A percentile compares a stretch with the other conserved stretches of the same genome.
Evolutionary conservation across 1,140 invertebrate species (phyloP).

Genomic region (Helicoverpa zea): DNA sequence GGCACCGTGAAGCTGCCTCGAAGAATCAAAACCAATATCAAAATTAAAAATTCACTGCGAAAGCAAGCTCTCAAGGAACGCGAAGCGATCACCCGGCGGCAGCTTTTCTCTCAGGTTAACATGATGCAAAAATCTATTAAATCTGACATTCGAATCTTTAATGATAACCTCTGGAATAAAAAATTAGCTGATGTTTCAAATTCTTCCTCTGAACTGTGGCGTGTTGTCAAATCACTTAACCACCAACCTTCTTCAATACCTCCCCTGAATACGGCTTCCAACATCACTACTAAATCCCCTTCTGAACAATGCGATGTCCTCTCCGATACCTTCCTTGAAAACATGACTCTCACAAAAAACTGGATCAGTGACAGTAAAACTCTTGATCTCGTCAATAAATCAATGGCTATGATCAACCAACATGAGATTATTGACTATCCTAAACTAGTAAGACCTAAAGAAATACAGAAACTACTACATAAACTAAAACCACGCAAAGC

Average conservation of each 20-base stretch:
- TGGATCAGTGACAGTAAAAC: not conserved
- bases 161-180: constrained; percentile 33
- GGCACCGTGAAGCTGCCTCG: not conserved
- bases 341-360: not conserved
- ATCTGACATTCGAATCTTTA: not conserved
- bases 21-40: not conserved
- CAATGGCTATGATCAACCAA: not conserved
- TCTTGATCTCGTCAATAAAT: not conserved
- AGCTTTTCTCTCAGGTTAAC: not conserved
- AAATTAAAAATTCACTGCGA: not conserved
- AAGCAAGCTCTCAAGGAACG: not conserved
- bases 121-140: constrained; percentile 1
- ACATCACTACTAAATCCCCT: not conserved
- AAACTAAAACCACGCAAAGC: no score
- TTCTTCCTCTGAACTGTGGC: constrained; percentile 44
- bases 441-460: no score
- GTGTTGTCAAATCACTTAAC: constrained; percentile 28
- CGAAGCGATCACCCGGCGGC: no score
- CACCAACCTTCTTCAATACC: not conserved
- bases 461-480: no score
- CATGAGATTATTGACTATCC: no score
- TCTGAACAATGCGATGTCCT: constrained; percentile 3
- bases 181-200: constrained; percentile 39
- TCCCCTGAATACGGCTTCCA: not conserved
- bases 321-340: not conserved